Conservation (phyloP, 2,888 invertebrate species). For the Diachrysia chrysitis region DNA sequence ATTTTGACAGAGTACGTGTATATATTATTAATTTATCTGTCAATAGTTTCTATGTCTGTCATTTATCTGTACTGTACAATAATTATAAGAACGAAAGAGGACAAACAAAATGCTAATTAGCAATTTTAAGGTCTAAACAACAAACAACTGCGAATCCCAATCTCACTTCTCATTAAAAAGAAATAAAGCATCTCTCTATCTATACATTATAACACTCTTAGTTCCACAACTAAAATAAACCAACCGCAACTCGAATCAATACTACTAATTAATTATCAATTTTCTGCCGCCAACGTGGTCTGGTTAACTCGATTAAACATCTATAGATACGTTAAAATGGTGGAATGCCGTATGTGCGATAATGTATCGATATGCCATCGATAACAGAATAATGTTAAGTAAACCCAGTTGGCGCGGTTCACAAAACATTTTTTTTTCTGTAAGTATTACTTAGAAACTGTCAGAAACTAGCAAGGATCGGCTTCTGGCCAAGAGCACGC, state of each 20-base stretch:
- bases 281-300: slow-evolving; percentile 20
- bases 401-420: slow-evolving; percentile 1
- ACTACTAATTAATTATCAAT: slow-evolving; percentile 26
- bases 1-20: no score
- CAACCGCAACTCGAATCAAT: slow-evolving; percentile 15
- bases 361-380: slow-evolving; percentile 34
- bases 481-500: no score
- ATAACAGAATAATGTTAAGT: slow-evolving; percentile 13
- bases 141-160: no score
- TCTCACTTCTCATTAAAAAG: no score
- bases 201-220: not conserved
- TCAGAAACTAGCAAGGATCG: no score
- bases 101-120: no score
- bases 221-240: not conserved
- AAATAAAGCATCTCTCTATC: not conserved
- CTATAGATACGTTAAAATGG: slow-evolving; percentile 25
- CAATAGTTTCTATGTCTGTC: no score
- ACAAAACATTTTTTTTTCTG: not conserved
- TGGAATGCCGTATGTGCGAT: slow-evolving; percentile 22
- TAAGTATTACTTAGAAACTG: no score
- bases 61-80: no score
- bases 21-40: no score
- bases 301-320: slow-evolving; percentile 25
- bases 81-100: no score
- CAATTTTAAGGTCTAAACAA: no score